These are phyloP conservation scores for Ictalurus punctatus DNA, from an alignment of 2,113 vertebrate species.

Conservation along the genomic window DNA sequence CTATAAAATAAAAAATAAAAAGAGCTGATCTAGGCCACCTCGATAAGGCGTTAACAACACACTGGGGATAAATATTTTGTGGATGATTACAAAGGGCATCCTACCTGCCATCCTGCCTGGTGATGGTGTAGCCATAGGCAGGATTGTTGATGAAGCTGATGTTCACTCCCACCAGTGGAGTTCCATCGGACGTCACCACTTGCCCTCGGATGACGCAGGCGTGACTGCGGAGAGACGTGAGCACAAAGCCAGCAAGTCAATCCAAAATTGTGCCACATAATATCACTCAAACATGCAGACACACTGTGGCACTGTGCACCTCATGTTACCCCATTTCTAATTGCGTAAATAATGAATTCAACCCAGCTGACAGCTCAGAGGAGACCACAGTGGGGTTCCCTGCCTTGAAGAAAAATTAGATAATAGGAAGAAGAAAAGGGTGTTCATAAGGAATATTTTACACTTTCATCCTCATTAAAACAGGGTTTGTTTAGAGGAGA, in stretches of 20 bases:
- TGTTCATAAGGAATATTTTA: conserved; percentile 55
- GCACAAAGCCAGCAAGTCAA: background rate
- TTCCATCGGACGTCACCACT: conserved; percentile 94
- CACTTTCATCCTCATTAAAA: conserved; percentile 68
- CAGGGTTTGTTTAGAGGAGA: conserved; percentile 45
- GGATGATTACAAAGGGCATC: conserved; percentile 23
- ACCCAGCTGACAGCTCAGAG: conserved; percentile 50
- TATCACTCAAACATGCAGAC: background rate
- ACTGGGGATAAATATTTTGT: background rate
- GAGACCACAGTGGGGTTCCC: conserved; percentile 55
- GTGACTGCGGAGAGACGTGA: conserved; percentile 72
- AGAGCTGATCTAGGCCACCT: background rate
- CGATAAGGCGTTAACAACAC: background rate
- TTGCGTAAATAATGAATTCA: conserved; percentile 51
- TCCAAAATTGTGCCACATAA: background rate
- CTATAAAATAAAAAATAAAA: conserved; percentile 16
- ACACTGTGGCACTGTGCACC: conserved; percentile 36
- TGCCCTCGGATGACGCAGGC: conserved; percentile 96
- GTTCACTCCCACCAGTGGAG: conserved; percentile 96
- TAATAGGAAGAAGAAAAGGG: conserved; percentile 63
- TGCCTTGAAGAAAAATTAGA: conserved; percentile 55
- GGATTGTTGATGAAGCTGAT: conserved; percentile 95
- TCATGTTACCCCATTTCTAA: conserved; percentile 25
- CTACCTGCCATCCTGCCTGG: conserved; percentile 95
- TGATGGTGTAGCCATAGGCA: conserved; percentile 90